These are phyloP conservation scores for Sebastolobus alascanus DNA, from an alignment of 2,797 vertebrate genomes.

Conservation along the genomic window DNA sequence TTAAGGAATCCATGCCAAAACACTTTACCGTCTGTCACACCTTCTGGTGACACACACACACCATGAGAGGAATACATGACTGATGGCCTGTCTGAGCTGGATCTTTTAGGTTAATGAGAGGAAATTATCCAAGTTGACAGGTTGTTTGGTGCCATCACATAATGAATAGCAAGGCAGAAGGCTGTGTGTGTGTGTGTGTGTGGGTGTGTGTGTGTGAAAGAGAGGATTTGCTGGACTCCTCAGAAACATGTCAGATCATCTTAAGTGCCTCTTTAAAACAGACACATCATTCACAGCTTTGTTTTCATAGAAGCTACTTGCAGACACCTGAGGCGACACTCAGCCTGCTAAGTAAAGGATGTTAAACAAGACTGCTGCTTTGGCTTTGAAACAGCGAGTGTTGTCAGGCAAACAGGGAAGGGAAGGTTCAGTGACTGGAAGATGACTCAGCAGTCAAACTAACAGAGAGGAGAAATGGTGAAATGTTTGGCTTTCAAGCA, in stretches of 20 bases:
- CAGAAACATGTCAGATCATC: constrained; percentile 6
- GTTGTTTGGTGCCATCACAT: constrained; percentile 23
- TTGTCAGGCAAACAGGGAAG: constrained; percentile 1
- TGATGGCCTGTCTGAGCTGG: constrained; percentile 51
- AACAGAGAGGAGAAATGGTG: constrained; percentile 17
- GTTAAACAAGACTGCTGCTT: constrained; percentile 9
- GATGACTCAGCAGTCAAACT: constrained; percentile 38
- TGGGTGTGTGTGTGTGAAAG: background rate
- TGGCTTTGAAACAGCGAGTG: constrained; percentile 6
- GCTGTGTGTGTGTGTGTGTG: background rate
- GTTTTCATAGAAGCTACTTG: background rate
- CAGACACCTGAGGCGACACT: constrained; percentile 15
- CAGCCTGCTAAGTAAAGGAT: constrained; percentile 7
- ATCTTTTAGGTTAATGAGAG: constrained; percentile 59
- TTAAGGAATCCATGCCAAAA: constrained; percentile 27
- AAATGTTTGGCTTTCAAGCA: constrained; percentile 36
- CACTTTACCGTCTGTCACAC: constrained; percentile 49
- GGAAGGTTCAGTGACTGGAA: constrained; percentile 24
- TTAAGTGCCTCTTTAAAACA: constrained; percentile 23
- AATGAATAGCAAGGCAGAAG: constrained; percentile 18
- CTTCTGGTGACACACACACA: constrained; percentile 43
- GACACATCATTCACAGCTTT: background rate
- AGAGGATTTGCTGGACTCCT: background rate
- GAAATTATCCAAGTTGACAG: constrained; percentile 51
- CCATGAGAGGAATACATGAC: constrained; percentile 38